Base-by-base conservation (phyloP, 2,797 vertebrate species). In the Martes flavigula region DNA sequence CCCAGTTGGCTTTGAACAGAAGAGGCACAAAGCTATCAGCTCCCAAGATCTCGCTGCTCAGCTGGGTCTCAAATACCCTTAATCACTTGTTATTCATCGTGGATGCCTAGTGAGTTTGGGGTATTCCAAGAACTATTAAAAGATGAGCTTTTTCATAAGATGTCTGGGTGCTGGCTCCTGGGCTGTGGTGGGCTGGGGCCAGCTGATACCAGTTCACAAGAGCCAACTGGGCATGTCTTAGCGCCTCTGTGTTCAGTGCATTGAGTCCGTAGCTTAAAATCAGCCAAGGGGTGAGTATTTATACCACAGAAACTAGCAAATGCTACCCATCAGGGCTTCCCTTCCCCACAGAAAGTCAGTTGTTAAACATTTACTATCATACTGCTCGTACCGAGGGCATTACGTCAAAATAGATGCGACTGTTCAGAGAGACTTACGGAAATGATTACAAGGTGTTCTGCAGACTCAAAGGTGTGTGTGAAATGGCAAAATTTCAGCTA, bases 81-180 rank as follows among this genome's bases (percentile, higher is more conserved):
- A 88, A 85, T 96, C 88, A 92, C 78, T 87, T 90, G 83, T 96
- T 96, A 84, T n/a, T 96, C 87, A 91, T 90, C 32, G 48, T 1
- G 14, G 75, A 54, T 18, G 56, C 43, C 56, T 73, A 70, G 83
- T 58, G 83, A 93, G 30, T 58, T 91, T 87, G 87, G 85, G 62
- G n/a, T 77, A 85, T 97, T 93, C 73, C 25, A 38, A 94, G 21
- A 51, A 48, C 2, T 87, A 81, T 32, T 87, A 62, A 87, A 90
- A 93, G n/a, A 85, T 81, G 68, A 88, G 40, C 43, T 81, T 96
- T 96, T 82, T 60, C 18, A 6, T 91, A 60, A 72, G 15, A 20
- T 30, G 18, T 62, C 83, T 90, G 82, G 40, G 38, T 86, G 66
- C 38, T 88, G 40, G 30, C n/a, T 68, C n/a, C 54, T 62, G 48